Base-by-base conservation (phyloP, 2,888 invertebrate species). In the Rhagophthalmus giganteus region DNA sequence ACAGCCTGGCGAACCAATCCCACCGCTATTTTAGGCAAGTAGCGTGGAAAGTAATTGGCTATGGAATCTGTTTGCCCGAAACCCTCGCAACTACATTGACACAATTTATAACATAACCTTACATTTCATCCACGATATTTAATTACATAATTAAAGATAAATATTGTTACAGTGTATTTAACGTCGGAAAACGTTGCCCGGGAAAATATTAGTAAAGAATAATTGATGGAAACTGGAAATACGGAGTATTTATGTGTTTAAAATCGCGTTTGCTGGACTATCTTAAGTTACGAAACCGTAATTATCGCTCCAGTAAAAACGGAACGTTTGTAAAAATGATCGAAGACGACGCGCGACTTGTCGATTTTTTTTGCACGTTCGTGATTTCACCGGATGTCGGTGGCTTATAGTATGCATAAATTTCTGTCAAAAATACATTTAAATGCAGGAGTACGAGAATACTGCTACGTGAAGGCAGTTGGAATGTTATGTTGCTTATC, bases 1-100 rank as follows among this genome's bases (percentile, higher is more conserved):
- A 49, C 47, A 44, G 55, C 54, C 56, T 49, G 55, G 38, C 55
- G 55, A 60, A 60, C 60, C 57, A 58, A 60, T 58, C 60, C 59
- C 58, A 57, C 51, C 55, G 60, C 60, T 60, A 60, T 60, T 60
- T 60, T 60, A 60, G 60, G 54, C 60, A 58, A 58, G 57, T 49
- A 57, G 49, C 56, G 56, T 51, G 54, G 52, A 58, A 58, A 58
- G 55, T 57, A 60, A 60, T 60, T 60, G 59, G 55, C 57, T 59
- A 51, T 52, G 53, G 50, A 57, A 39, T 34, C 44, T 46, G 51
- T 48, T 44, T 51, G 42, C 45, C 37, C 32, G 49, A 34, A 45
- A 45, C 50, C 40, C 40, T 52, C 39, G 41, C 52, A 48, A 48
- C 39, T 46, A 38, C 46, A 52, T 45, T 46, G 52, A 52, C 40